phyloP scores from a whole-genome alignment of 2,113 vertebrate genomes.

The Pimephales promelas region DNA sequence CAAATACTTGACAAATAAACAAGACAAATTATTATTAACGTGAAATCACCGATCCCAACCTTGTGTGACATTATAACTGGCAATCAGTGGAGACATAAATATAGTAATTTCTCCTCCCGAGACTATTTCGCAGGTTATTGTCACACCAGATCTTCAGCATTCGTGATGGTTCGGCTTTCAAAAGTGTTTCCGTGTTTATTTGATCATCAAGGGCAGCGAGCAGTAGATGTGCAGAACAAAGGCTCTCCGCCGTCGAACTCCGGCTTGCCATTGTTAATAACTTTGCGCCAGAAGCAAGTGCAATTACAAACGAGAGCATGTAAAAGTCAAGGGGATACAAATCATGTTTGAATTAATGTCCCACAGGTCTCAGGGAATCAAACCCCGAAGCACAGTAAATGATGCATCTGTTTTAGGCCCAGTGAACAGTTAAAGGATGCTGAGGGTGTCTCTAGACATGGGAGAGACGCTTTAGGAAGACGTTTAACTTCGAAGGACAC shows the following conservation, averaged over 20 bases:
- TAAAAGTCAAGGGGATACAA: constrained; percentile 75
- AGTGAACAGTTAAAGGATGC: background rate
- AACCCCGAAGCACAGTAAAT: constrained; percentile 41
- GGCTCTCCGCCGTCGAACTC: constrained; percentile 41
- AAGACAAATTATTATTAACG: background rate
- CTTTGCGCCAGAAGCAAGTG: constrained; percentile 67
- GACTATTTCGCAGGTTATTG: constrained; percentile 61
- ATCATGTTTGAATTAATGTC: constrained; percentile 67
- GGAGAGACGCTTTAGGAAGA: constrained; percentile 10
- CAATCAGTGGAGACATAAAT: background rate
- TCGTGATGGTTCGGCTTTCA: constrained; percentile 62
- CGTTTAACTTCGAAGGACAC: constrained; percentile 16
- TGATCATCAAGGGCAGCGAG: constrained; percentile 71
- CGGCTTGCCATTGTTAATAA: constrained; percentile 61
- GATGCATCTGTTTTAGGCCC: constrained; percentile 6
- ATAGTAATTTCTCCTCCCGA: background rate
- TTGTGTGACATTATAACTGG: background rate
- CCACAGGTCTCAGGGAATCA: constrained; percentile 52
- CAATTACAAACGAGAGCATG: constrained; percentile 71
- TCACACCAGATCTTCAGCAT: constrained; percentile 58
- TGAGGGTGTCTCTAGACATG: background rate
- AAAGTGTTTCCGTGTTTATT: constrained; percentile 62
- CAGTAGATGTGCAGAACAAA: constrained; percentile 67
- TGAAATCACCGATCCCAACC: background rate
- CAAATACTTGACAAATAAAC: too few species aligned